These are phyloP conservation scores for Threskiornis aethiopicus DNA, from an alignment of 2,797 vertebrate species.

Conservation along the genomic window DNA sequence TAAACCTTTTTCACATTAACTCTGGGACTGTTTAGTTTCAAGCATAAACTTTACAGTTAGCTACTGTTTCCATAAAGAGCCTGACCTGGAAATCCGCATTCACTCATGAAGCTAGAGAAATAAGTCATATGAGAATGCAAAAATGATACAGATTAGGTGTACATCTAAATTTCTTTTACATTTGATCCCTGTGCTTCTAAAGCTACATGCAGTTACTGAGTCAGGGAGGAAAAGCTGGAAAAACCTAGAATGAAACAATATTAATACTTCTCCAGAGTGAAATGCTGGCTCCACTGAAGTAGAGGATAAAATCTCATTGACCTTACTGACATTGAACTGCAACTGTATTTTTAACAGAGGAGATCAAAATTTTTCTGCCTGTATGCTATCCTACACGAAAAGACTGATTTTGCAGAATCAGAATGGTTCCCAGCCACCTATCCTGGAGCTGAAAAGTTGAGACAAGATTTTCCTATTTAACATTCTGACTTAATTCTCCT, in stretches of 20 bases:
- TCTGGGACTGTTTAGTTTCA: slow-evolving; percentile 11
- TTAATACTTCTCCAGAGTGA: neutral
- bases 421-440: neutral
- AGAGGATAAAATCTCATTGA: neutral
- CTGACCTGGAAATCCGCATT: slow-evolving; percentile 21
- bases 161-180: neutral
- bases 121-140: neutral
- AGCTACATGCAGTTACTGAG: neutral
- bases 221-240: neutral
- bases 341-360: neutral
- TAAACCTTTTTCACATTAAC: slow-evolving; percentile 38
- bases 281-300: neutral
- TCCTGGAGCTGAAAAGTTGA: neutral
- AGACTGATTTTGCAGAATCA: neutral
- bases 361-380: neutral
- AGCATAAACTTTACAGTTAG: slow-evolving; percentile 32
- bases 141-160: neutral
- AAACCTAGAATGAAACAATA: neutral
- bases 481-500: neutral
- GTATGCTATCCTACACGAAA: neutral
- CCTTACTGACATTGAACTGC: neutral
- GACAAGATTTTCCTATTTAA: neutral
- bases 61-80: slow-evolving; percentile 42
- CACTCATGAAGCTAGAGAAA: neutral
- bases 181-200: neutral